A percentile compares a stretch with the other conserved stretches of the same genome.
These are phyloP conservation scores for Xestia ashworthii DNA, from an alignment of 2,888 invertebrate species.

Conservation along the genomic window DNA sequence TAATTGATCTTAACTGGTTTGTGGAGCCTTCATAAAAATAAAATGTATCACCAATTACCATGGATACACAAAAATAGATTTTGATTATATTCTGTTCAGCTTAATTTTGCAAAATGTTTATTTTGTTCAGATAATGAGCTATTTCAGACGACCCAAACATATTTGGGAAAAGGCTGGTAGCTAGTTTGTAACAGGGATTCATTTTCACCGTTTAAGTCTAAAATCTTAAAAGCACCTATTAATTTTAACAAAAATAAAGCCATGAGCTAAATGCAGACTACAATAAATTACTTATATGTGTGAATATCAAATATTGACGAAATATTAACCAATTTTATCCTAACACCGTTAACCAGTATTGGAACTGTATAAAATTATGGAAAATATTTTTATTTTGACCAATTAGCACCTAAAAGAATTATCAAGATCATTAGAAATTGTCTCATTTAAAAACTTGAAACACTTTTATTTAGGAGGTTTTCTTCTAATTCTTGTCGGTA, in stretches of 20 bases:
- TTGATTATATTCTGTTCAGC: not conserved
- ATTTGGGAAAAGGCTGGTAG: too few species aligned
- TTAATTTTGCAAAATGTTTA: not conserved
- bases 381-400: conserved; percentile 57
- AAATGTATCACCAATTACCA: conserved; percentile 19
- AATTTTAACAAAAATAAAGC: not conserved
- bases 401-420: conserved; percentile 60
- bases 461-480: conserved; percentile 31
- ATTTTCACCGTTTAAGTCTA: too few species aligned
- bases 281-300: not conserved
- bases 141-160: not conserved
- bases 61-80: not conserved
- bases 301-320: conserved; percentile 17
- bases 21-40: conserved; percentile 17
- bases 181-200: too few species aligned
- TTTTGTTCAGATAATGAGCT: not conserved
- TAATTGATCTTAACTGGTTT: conserved; percentile 46
- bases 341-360: conserved; percentile 18
- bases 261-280: not conserved
- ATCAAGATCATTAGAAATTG: conserved; percentile 59
- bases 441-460: conserved; percentile 38
- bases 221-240: not conserved
- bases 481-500: not conserved
- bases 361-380: conserved; percentile 35
- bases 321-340: conserved; percentile 6